Evolutionary conservation across 2,113 vertebrate species (phyloP).

Genomic region (Corydoras sp.): DNA sequence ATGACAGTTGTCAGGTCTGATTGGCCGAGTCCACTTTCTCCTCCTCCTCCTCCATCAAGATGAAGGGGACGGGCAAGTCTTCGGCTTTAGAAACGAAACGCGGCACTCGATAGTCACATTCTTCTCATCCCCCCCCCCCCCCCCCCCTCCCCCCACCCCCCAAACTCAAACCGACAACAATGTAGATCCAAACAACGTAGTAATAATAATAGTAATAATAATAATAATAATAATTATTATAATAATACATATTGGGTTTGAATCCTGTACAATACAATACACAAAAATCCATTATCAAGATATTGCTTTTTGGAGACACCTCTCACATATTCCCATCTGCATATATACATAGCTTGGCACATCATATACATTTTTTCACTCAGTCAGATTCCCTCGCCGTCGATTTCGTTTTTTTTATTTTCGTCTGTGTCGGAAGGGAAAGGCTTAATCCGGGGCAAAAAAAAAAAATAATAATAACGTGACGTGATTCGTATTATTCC

Average conservation of each 20-base stretch:
- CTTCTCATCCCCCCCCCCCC: conserved; percentile 39
- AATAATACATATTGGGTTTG: conserved; percentile 73
- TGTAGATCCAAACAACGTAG: conserved; percentile 67
- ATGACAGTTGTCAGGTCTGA: conserved; percentile 58
- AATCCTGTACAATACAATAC: conserved; percentile 76
- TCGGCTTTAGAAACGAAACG: conserved; percentile 48
- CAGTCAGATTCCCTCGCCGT: conserved; percentile 20
- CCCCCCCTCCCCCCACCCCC: not conserved
- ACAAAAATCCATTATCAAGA: conserved; percentile 71
- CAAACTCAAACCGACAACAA: conserved; percentile 65
- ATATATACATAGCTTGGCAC: conserved; percentile 76
- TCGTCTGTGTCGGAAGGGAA: conserved; percentile 47
- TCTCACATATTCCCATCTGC: conserved; percentile 66
- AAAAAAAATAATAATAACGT: conserved; percentile 40
- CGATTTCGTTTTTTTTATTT: conserved; percentile 35
- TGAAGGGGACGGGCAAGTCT: conserved; percentile 56
- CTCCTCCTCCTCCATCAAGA: conserved; percentile 57
- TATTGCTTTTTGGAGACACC: conserved; percentile 76
- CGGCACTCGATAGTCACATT: conserved; percentile 51
- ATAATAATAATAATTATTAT: conserved; percentile 53
- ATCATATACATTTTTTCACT: conserved; percentile 62
- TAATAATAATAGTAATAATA: conserved; percentile 56
- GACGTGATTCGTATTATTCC: conserved; percentile 15
- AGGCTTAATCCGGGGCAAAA: conserved; percentile 45
- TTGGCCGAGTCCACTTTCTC: conserved; percentile 52